Evolutionary conservation across 2,113 vertebrate genomes (phyloP), one percentile per base, ranked within the genome.

Genomic region (Perccottus glenii): DNA sequence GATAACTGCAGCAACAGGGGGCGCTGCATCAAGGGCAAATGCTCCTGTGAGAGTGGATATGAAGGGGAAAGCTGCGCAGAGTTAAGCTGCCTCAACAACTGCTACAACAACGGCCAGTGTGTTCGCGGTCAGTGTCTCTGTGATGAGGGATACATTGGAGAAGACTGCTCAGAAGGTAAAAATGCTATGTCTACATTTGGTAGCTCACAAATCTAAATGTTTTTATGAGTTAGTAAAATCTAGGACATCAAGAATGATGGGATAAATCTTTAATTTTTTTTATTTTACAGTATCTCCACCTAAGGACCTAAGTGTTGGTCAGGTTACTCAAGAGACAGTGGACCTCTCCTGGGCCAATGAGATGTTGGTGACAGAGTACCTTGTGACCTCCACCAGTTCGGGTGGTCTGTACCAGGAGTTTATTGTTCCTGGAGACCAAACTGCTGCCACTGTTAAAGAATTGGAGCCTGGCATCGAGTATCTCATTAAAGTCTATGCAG

Each of bases 391-490:
- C 7, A 98, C 95, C 3, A 52, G 85, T 1, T 89, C 89, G 0
- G 95, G 93, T 0, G 96, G 96, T 62, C 89, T 98, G 58, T 93
- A 92, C 40, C 84, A 95, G 88, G 91, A 98, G 60, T 93, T 96
- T 82, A 89, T 82, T 0, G 96, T 98, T 19, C 88, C 96, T 1
- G 97, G 97, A 53, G 93, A 99, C 81, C 87, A 90, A 75, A 94
- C 89, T 0, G 87, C 90, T 0, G 87, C 96, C 71, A 95, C 91
- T 12, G 91, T 99, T 32, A 89, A 64, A 2, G 95, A 96, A 70
- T 86, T 99, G 11, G 97, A 99, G 76, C 97, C 97, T 0, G 97
- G 97, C 0, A 90, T 98, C 0, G 97, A 99, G 79, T 99, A 99
- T 42, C 91, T 94, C 0, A 95, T 99, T 84, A 95, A 90, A 0